Percentiles rank a stretch among this genome's conserved stretches.
Evolutionary conservation across 2,113 vertebrate species (phyloP).

Genomic region (Scomber colias): DNA sequence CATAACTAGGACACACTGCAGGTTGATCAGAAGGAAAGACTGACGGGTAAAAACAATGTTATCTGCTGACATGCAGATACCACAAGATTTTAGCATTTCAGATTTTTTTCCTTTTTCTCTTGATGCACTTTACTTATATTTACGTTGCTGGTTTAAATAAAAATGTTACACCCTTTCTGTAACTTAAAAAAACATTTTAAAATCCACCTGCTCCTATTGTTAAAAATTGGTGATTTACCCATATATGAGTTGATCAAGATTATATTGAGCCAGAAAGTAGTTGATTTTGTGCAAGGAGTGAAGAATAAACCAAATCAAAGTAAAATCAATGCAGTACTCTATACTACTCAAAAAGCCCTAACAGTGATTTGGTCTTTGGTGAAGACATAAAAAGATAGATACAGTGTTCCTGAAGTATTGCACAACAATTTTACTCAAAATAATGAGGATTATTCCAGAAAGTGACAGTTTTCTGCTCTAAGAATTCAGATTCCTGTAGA

Average conservation of each 20-base stretch:
- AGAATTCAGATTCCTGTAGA: slow-evolving; percentile 26
- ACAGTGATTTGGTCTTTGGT: background rate
- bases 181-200: background rate
- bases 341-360: background rate
- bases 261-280: too few relatives aligned
- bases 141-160: background rate
- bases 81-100: background rate
- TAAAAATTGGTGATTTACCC: too few relatives aligned
- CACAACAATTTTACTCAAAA: background rate
- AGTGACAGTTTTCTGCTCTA: slow-evolving; percentile 45
- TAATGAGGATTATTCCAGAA: slow-evolving; percentile 38
- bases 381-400: slow-evolving; percentile 21
- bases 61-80: background rate
- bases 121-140: too few relatives aligned
- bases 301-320: too few relatives aligned
- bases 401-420: slow-evolving; percentile 1
- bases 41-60: slow-evolving; percentile 3
- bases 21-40: slow-evolving; percentile 19
- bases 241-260: too few relatives aligned
- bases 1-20: slow-evolving; percentile 24
- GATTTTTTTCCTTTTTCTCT: background rate
- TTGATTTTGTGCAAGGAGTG: too few relatives aligned
- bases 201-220: background rate
- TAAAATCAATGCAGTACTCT: too few relatives aligned
- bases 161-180: background rate